These are phyloP conservation scores for Phrynosoma platyrhinos DNA, from an alignment of 2,113 vertebrate genomes.

Conservation along the genomic window DNA sequence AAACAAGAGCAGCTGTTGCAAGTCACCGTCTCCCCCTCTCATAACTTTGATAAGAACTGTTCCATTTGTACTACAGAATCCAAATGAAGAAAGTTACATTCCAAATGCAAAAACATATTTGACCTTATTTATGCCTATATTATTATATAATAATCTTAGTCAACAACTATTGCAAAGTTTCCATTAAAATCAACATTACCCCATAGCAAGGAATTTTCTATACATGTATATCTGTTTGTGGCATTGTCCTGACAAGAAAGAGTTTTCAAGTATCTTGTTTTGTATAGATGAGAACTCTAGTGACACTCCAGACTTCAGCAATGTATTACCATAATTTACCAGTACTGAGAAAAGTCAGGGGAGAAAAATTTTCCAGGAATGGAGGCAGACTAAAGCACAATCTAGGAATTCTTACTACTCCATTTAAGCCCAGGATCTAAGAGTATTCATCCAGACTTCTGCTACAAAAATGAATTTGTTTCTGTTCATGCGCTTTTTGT, in stretches of 20 bases:
- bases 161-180: neutral
- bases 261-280: constrained; percentile 55
- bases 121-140: neutral
- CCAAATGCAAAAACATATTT: neutral
- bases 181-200: constrained; percentile 38
- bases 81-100: constrained; percentile 33
- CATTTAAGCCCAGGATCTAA: neutral
- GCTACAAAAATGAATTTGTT: neutral
- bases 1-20: constrained; percentile 63
- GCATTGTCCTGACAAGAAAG: neutral
- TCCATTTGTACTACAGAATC: constrained; percentile 54
- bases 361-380: neutral
- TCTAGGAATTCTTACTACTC: neutral
- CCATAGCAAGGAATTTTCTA: constrained; percentile 50
- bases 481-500: neutral
- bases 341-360: neutral
- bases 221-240: neutral
- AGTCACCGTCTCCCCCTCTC: constrained; percentile 69
- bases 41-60: constrained; percentile 45
- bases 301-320: neutral
- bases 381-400: neutral
- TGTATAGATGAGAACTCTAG: neutral
- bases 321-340: neutral
- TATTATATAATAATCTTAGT: neutral
- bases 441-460: neutral